A percentile compares a stretch with the other conserved stretches of the same genome.
These are phyloP conservation scores for Corydoras sp. DNA, from an alignment of 2,113 vertebrate species.

Conservation along the genomic window DNA sequence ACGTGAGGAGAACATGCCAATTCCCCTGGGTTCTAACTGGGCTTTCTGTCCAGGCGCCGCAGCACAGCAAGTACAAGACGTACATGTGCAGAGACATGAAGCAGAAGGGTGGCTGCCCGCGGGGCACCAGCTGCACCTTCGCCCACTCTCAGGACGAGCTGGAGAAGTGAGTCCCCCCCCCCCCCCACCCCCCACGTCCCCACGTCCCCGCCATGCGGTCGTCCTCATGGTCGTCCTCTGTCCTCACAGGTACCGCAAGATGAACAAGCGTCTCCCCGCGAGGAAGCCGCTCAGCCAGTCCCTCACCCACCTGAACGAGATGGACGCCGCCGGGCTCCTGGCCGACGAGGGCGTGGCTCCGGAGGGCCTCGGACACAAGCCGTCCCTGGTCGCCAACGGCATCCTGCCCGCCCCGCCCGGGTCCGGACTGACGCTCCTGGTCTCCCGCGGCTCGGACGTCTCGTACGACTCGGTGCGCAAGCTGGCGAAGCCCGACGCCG, in stretches of 20 bases:
- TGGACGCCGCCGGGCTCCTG: constrained; percentile 74
- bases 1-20: neutral
- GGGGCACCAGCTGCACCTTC: constrained; percentile 95
- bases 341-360: constrained; percentile 76
- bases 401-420: constrained; percentile 67
- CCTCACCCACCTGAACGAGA: constrained; percentile 79
- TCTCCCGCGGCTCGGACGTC: constrained; percentile 83
- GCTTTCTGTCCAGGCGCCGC: constrained; percentile 70
- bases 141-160: constrained; percentile 97
- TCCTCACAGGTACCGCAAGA: constrained; percentile 84
- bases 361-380: constrained; percentile 78
- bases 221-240: neutral
- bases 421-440: constrained; percentile 76
- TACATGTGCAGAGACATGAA: constrained; percentile 99
- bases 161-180: constrained; percentile 80
- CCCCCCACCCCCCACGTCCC: neutral
- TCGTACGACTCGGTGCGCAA: constrained; percentile 80
- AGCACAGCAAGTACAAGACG: constrained; percentile 98
- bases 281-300: constrained; percentile 76
- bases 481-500: constrained; percentile 78
- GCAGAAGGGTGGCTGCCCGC: constrained; percentile 93
- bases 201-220: neutral
- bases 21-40: neutral
- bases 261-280: constrained; percentile 92
- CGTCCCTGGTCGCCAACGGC: constrained; percentile 82